phyloP scores from a whole-genome alignment of 2,888 invertebrate species.

The Ganaspis brasiliensis region DNA sequence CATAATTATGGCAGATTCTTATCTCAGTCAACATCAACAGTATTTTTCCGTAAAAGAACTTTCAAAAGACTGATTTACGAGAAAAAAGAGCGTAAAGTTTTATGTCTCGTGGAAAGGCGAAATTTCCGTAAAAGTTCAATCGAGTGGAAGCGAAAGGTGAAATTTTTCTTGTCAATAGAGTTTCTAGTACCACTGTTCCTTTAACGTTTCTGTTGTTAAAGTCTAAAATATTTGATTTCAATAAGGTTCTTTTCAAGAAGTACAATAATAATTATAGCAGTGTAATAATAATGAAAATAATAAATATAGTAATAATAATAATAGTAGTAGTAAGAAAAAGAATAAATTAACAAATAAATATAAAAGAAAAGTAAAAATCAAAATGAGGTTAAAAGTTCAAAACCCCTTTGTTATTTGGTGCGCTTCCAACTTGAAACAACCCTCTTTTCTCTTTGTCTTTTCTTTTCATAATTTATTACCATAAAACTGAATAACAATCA shows the following conservation, averaged over 20 bases:
- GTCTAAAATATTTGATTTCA: neutral
- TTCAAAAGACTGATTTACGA: conserved; percentile 30
- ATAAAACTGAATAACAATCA: neutral
- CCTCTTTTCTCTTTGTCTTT: conserved; percentile 27
- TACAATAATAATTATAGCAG: too few species aligned
- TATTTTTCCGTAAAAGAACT: conserved; percentile 29
- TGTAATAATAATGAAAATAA: too few species aligned
- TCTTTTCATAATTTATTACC: conserved; percentile 52
- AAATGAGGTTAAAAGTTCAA: conserved; percentile 51
- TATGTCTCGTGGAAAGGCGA: conserved; percentile 33
- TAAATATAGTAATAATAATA: too few species aligned
- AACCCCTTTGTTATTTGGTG: conserved; percentile 69
- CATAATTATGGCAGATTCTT: neutral
- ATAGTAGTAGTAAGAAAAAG: neutral
- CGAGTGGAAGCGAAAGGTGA: conserved; percentile 23
- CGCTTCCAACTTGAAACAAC: conserved; percentile 63
- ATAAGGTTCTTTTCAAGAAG: neutral
- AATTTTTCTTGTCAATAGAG: conserved; percentile 33
- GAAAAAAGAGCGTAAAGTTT: conserved; percentile 22
- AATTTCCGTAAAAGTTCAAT: conserved; percentile 38
- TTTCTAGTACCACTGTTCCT: conserved; percentile 4
- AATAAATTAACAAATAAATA: neutral
- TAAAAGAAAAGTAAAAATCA: neutral
- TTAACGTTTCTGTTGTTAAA: neutral
- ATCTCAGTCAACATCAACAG: conserved; percentile 5